These are phyloP conservation scores for Mesembrinibis cayennensis DNA, from an alignment of 2,113 vertebrate species.

Conservation along the genomic window DNA sequence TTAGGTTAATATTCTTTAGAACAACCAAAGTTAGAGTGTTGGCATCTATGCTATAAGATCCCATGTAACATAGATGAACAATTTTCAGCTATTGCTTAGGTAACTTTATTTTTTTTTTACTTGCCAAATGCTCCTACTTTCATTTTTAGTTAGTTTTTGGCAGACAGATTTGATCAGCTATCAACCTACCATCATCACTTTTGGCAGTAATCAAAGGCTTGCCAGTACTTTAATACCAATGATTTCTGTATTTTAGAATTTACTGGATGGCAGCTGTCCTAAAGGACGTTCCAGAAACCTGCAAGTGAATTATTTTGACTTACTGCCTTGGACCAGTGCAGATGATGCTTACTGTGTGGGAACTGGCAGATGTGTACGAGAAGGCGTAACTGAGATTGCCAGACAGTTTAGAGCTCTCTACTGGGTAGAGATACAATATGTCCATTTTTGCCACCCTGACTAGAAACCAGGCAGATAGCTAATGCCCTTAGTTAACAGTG, in stretches of 20 bases:
- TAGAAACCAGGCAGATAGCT: background rate
- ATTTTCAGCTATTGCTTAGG: background rate
- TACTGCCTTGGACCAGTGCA: conserved; percentile 1
- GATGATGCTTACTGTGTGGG: conserved; percentile 2
- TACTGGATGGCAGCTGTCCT: conserved; percentile 34
- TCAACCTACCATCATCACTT: background rate
- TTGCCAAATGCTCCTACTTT: background rate
- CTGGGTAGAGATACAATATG: background rate
- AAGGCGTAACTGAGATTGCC: background rate
- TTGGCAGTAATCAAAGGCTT: background rate
- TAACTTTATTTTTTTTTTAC: background rate
- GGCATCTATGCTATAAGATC: background rate
- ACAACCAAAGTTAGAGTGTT: background rate
- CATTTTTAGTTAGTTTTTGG: conserved; percentile 16
- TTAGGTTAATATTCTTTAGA: background rate
- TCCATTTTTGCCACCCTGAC: background rate
- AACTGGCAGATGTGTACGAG: conserved; percentile 7
- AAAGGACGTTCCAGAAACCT: conserved; percentile 22
- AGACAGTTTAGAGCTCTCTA: background rate
- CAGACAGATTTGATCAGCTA: background rate
- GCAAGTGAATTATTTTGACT: conserved; percentile 40
- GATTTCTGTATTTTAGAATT: conserved; percentile 6
- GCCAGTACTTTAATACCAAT: conserved; percentile 3
- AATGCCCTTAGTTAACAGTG: background rate
- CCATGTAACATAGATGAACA: background rate